These are phyloP conservation scores for Karalla daura DNA, from an alignment of 2,797 vertebrate species.

Conservation along the genomic window DNA sequence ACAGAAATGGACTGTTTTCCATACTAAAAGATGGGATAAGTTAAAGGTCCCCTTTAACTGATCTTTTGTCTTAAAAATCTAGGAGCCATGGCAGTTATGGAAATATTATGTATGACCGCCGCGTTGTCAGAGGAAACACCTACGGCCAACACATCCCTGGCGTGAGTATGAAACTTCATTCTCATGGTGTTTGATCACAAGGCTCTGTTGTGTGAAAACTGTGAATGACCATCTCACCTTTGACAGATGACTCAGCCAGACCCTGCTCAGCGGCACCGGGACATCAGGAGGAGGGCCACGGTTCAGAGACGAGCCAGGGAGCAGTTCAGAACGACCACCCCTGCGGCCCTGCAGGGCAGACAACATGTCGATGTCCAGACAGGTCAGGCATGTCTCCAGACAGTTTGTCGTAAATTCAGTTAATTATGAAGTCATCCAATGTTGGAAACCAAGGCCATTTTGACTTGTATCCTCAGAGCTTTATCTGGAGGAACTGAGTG, in stretches of 20 bases:
- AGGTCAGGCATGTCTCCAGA: slow-evolving; percentile 74
- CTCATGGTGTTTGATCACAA: neutral
- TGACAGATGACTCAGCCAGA: slow-evolving; percentile 71
- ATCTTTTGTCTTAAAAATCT: slow-evolving; percentile 31
- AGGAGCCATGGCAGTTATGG: slow-evolving; percentile 79
- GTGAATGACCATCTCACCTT: too few species aligned
- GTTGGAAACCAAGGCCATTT: neutral
- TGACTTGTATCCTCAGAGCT: slow-evolving; percentile 83
- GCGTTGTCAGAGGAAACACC: slow-evolving; percentile 92
- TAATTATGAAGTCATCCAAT: neutral
- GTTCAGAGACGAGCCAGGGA: slow-evolving; percentile 76
- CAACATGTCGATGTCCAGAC: slow-evolving; percentile 91
- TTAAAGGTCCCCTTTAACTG: too few species aligned
- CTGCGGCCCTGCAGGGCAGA: slow-evolving; percentile 85
- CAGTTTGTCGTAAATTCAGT: neutral
- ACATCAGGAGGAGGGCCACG: slow-evolving; percentile 74
- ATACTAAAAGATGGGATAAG: too few species aligned
- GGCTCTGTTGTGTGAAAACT: too few species aligned
- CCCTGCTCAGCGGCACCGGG: slow-evolving; percentile 77
- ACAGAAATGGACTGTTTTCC: too few species aligned
- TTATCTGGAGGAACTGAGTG: slow-evolving; percentile 93
- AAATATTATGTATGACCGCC: slow-evolving; percentile 93
- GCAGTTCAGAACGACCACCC: slow-evolving; percentile 74
- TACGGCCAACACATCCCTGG: slow-evolving; percentile 78
- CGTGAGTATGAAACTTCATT: slow-evolving; percentile 74